Evolutionary conservation across 2,888 invertebrate genomes (phyloP).

Genomic region (Idaea biselata): DNA sequence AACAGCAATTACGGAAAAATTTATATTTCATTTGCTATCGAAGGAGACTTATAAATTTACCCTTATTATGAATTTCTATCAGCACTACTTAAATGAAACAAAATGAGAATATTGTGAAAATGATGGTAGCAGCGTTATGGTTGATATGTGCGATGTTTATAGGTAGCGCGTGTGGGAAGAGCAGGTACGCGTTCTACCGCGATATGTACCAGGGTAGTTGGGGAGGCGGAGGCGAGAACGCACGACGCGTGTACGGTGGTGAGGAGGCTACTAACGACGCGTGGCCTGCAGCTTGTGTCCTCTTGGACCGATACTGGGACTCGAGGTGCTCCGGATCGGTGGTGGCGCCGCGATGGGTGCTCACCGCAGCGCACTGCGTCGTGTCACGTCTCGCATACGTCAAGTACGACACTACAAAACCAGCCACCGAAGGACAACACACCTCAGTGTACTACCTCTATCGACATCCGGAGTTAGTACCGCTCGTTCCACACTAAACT

Average conservation of each 20-base stretch:
- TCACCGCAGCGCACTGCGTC: conserved; percentile 70
- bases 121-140: too few species aligned
- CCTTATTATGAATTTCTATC: too few species aligned
- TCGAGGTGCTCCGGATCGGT: conserved; percentile 57
- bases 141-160: conserved; percentile 7
- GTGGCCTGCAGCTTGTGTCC: conserved; percentile 50
- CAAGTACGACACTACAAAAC: conserved; percentile 49
- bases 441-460: conserved; percentile 52
- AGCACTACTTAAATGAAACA: too few species aligned
- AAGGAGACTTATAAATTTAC: too few species aligned
- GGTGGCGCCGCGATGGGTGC: conserved; percentile 56
- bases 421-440: conserved; percentile 40
- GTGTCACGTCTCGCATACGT: conserved; percentile 51
- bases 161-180: conserved; percentile 10
- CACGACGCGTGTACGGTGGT: conserved; percentile 64
- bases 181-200: conserved; percentile 45
- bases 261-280: conserved; percentile 30
- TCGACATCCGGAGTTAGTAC: conserved; percentile 55
- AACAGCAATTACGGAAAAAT: not conserved
- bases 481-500: conserved; percentile 13
- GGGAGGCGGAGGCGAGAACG: conserved; percentile 14
- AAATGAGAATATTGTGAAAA: too few species aligned
- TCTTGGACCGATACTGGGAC: conserved; percentile 56
- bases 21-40: too few species aligned
- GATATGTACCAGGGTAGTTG: conserved; percentile 20